Conservation (phyloP, 2,888 invertebrate genomes). For the Stratiomys singularior region DNA sequence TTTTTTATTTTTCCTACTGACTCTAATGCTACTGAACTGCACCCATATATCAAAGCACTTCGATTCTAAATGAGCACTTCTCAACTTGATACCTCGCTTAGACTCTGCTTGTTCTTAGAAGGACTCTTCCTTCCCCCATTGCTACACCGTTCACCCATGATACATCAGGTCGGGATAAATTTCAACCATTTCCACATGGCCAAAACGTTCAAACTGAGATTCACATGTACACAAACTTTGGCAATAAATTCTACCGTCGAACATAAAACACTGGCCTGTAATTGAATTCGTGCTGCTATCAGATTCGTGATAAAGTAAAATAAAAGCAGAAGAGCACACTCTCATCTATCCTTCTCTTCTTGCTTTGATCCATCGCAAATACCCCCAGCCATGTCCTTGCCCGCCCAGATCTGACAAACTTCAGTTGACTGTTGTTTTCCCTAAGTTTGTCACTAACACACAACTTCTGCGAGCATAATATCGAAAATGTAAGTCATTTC, state of each 20-base stretch:
- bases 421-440: constrained; percentile 15
- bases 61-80: constrained; percentile 30
- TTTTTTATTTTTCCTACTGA: not conserved
- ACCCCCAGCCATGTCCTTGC: not conserved
- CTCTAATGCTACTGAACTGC: not conserved
- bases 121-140: not conserved
- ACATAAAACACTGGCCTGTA: constrained; percentile 52
- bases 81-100: constrained; percentile 46
- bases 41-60: constrained; percentile 15
- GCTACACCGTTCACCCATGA: no score
- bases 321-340: constrained; percentile 48
- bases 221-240: constrained; percentile 50
- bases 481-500: constrained; percentile 33
- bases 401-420: not conserved
- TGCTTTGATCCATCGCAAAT: constrained; percentile 25
- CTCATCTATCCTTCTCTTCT: not conserved
- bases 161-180: constrained; percentile 24
- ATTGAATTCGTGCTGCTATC: constrained; percentile 53
- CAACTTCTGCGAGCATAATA: constrained; percentile 2
- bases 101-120: constrained; percentile 43
- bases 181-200: constrained; percentile 42
- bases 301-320: constrained; percentile 53
- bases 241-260: constrained; percentile 52
- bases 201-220: constrained; percentile 38
- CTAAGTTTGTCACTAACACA: constrained; percentile 8